phyloP scores from a whole-genome alignment of 1,140 invertebrate genomes.

The Oppia nitens region DNA sequence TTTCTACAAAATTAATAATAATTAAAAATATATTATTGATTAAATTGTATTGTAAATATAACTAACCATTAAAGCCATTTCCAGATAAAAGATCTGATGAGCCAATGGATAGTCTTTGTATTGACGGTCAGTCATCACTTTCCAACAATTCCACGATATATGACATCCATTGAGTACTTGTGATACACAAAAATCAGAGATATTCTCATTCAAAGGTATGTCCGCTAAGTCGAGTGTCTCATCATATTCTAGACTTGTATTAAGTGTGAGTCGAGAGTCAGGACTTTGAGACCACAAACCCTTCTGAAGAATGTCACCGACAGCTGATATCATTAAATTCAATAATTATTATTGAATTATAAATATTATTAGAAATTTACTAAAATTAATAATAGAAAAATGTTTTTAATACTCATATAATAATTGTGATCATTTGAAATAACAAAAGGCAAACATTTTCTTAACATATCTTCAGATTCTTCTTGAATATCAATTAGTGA shows the following conservation, averaged over 20 bases:
- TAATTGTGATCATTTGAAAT: neutral
- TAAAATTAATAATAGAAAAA: no score
- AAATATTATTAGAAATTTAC: no score
- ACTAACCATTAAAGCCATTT: neutral
- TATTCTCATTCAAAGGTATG: constrained; percentile 5
- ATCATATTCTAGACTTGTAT: neutral
- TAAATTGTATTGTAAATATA: constrained; percentile 2
- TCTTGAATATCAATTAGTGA: neutral
- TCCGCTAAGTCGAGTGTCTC: neutral
- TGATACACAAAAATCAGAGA: constrained; percentile 6
- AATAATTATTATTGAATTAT: no score
- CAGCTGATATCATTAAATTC: neutral
- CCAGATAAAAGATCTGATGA: constrained; percentile 10
- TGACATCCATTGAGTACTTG: constrained; percentile 8
- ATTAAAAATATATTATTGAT: neutral
- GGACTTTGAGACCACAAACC: neutral
- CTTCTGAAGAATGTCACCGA: constrained; percentile 2
- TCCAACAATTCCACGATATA: constrained; percentile 3
- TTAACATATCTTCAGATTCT: neutral
- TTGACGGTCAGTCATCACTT: neutral
- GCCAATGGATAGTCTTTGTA: constrained; percentile 11
- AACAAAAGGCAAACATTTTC: neutral
- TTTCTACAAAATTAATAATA: neutral
- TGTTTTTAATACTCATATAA: neutral
- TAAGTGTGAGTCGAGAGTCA: neutral